Evolutionary conservation across 2,888 invertebrate species (phyloP), one percentile per base, ranked within the genome.

Genomic region (Cheilosia vulpina): DNA sequence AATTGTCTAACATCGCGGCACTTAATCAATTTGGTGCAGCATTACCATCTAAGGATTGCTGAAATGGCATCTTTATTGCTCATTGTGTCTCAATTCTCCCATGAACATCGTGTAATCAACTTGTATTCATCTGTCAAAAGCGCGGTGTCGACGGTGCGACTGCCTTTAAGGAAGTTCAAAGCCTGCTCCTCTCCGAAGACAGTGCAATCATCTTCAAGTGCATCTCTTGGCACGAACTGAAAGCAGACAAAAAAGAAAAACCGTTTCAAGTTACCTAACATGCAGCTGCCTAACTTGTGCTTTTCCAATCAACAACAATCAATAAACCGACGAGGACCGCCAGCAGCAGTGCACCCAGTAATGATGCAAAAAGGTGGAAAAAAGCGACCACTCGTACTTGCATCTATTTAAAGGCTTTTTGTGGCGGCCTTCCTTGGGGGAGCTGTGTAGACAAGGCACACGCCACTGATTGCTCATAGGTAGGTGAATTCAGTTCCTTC

Each of bases 181-280:
- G 41, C 66, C 50, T 19, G 21, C 34, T 9, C 9, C 55, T 66
- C 52, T 24, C 47, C 34, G 55, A 15, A 75, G 52, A 27, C 43
- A 4, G 24, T n/a, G 50, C 17, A 47, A 66, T 65, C 81, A 60
- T 85, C 85, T 68, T 85, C 85, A 81, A 81, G 85, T 85, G 81
- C 85, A 85, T 85, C 85, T 81, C 75, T 72, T 76, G 38, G 71
- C 76, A 72, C 76, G 85, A 80, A 76, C 50, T 76, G 66, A 85
- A 21, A 68, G 71, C 66, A 52, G 34, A 52, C 13, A 24, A 13
- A 21, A 13, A 11, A 24, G 58, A 57, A 76, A 72, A 24, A 69
- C 17, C 6, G 27, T 27, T 7, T 6, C 6, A 27, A 47, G 62
- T 81, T 81, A 77, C 72, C 81, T 75, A 81, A 81, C 55, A 7